Percentiles rank a stretch among this genome's conserved stretches.
Evolutionary conservation across 2,888 invertebrate genomes (phyloP).

Genomic region (Oxytorus armatus): DNA sequence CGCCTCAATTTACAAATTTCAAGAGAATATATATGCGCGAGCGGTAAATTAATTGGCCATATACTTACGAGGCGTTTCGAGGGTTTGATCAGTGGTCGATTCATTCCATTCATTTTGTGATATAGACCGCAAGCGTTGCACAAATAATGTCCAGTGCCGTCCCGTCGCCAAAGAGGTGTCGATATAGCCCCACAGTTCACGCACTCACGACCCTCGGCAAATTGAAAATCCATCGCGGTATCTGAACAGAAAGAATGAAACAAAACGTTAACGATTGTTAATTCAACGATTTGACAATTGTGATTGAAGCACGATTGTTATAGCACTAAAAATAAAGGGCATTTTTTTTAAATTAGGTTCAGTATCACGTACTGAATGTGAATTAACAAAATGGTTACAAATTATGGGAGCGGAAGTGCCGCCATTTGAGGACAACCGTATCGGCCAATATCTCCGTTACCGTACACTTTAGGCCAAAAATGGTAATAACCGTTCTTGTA

Average conservation of each 20-base stretch:
- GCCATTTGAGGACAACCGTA: no score
- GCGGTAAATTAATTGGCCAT: constrained; percentile 65
- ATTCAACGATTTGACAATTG: no score
- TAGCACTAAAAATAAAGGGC: no score
- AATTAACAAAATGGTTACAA: no score
- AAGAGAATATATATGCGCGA: neutral
- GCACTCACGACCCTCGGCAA: constrained; percentile 96
- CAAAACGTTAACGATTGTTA: no score
- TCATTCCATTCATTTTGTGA: constrained; percentile 99
- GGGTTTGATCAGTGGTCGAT: constrained; percentile 96
- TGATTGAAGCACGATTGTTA: no score
- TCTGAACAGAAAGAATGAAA: constrained; percentile 84
- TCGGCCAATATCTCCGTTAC: no score
- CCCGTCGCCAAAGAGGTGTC: constrained; percentile 98
- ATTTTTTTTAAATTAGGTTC: no score
- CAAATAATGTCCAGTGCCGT: constrained; percentile 98
- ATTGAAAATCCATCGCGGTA: constrained; percentile 92
- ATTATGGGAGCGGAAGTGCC: no score
- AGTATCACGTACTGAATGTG: no score
- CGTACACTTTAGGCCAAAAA: no score
- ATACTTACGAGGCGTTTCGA: constrained; percentile 94
- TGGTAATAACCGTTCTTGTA: no score
- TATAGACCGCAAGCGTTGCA: constrained; percentile 99
- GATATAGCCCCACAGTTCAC: constrained; percentile 99
- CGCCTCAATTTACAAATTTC: neutral